These are phyloP conservation scores for Pipistrellus pipistrellus DNA, from an alignment of 2,797 vertebrate genomes.

Conservation along the genomic window DNA sequence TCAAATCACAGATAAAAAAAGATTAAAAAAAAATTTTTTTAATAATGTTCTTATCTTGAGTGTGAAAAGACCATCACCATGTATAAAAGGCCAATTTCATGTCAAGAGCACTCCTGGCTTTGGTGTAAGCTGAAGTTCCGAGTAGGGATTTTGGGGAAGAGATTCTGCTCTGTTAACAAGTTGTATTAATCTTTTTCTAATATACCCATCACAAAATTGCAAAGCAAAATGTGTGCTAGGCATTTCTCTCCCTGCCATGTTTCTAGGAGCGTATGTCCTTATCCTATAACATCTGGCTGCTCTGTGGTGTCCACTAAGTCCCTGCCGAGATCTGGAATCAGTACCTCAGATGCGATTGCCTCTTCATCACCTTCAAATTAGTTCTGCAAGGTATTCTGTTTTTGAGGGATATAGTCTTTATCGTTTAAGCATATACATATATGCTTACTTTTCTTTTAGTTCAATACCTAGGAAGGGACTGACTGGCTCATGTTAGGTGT, in stretches of 20 bases:
- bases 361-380: neutral
- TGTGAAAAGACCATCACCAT: neutral
- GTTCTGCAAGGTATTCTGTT: neutral
- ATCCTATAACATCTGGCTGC: neutral
- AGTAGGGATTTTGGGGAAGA: neutral
- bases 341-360: neutral
- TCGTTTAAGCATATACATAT: neutral
- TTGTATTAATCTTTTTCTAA: neutral
- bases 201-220: neutral
- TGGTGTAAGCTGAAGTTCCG: slow-evolving; percentile 7
- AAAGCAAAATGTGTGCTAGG: neutral
- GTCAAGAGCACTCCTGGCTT: slow-evolving; percentile 17
- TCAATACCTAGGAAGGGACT: neutral
- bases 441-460: neutral
- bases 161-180: neutral
- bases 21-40: slow-evolving; percentile 11
- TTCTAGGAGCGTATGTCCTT: neutral
- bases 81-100: slow-evolving; percentile 58
- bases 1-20: slow-evolving; percentile 61
- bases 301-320: neutral
- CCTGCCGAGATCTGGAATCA: neutral
- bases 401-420: neutral
- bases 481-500: neutral
- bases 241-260: neutral
- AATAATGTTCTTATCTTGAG: slow-evolving; percentile 65